Evolutionary conservation across 2,797 vertebrate species (phyloP).

Genomic region (Phyllotis vaccarum): DNA sequence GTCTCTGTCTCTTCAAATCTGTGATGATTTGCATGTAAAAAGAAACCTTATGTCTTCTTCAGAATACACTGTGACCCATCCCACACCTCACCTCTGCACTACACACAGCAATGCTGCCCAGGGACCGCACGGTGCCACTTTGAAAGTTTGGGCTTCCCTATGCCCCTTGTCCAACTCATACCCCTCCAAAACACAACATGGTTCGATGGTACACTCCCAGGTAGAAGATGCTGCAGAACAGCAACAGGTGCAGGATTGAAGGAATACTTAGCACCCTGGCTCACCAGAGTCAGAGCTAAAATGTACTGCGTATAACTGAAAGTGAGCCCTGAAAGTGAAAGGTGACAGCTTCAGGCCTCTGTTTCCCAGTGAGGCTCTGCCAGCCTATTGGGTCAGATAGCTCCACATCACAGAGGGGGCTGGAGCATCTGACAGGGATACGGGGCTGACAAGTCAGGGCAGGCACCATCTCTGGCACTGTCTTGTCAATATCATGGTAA

Average conservation of each 20-base stretch:
- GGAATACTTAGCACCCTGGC: neutral
- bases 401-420: too few relatives aligned
- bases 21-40: neutral
- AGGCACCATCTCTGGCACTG: neutral
- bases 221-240: neutral
- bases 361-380: neutral
- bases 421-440: too few relatives aligned
- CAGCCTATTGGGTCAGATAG: neutral
- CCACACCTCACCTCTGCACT: neutral
- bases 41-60: neutral
- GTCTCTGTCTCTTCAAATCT: constrained; percentile 25
- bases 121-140: neutral
- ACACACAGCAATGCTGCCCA: neutral
- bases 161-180: neutral
- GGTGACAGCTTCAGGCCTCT: neutral
- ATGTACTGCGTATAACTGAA: constrained; percentile 11
- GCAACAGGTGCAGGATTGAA: neutral
- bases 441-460: neutral
- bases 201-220: neutral
- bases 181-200: neutral
- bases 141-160: constrained; percentile 8
- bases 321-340: neutral
- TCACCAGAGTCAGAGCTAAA: neutral
- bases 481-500: neutral
- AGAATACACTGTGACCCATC: neutral